Evolutionary conservation across 37 sponge, comb jelly and placozoan genomes (phyloP), one percentile per base, ranked within the genome.

Genomic region (Cliona cf. orientalis): DNA sequence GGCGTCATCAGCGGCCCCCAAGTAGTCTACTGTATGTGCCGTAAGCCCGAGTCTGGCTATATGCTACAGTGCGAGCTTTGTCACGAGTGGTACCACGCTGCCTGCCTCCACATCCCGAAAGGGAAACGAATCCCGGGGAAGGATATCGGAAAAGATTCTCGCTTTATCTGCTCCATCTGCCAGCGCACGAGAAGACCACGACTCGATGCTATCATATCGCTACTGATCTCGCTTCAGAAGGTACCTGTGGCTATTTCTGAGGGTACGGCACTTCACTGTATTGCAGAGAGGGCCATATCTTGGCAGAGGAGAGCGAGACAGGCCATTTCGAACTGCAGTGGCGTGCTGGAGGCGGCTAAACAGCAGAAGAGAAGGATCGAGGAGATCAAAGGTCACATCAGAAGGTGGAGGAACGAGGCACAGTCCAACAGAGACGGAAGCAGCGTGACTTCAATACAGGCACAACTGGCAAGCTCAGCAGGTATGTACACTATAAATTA

Each of bases 41-140:
- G 84, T 3, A 70, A 82, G 57, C 87, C 90, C 2, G 79, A 83
- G 57, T 86, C 88, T 35, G 94, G 94, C 36, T 88, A 86, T 65
- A 89, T 96, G 91, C 63, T 94, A 2, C 90, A 94, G 83, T 97
- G 97, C 78, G 91, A 97, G 23, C 90, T 97, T 37, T 97, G 97
- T 64, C 58, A 79, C 44, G 92, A 89, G 42, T 94, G 92, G 90
- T 89, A 91, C 69, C 97, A 97, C 60, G 79, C 70, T 57, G 55
- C 67, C 37, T 97, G 97, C 68, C 87, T 97, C 31, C 79, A 80
- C 69, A 72, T 88, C 11, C 74, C 87, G 9, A 86, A 85, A 35
- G 78, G 82, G 33, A 86, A 83, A 40, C 60, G 55, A 25, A 40
- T 55, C 28, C 71, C 89, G 1, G 75, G 58, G 41, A 75, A 46